Evolutionary conservation across 2,888 invertebrate species (phyloP).

Genomic region (Orthosia gracilis): DNA sequence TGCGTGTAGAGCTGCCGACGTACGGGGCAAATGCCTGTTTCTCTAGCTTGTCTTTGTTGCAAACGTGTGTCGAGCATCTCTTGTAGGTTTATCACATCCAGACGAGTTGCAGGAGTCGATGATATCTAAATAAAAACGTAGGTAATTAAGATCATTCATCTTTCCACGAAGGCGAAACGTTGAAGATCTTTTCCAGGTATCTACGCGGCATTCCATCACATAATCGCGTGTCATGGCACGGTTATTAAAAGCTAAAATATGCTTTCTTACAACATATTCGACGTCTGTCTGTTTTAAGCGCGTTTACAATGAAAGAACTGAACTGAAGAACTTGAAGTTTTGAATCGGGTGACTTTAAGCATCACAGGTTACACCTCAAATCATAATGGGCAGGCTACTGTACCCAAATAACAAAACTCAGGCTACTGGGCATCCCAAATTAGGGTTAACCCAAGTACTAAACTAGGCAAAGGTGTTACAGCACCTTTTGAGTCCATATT

Average conservation of each 20-base stretch:
- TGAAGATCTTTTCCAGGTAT: neutral
- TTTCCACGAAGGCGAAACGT: neutral
- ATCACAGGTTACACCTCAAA: neutral
- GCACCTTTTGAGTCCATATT: constrained; percentile 96
- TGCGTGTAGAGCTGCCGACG: constrained; percentile 98
- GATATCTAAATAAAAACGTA: constrained; percentile 93
- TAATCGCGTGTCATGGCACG: constrained; percentile 19
- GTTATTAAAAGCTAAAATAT: constrained; percentile 7
- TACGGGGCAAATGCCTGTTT: constrained; percentile 99
- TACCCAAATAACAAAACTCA: neutral
- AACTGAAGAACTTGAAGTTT: neutral
- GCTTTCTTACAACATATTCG: constrained; percentile 4
- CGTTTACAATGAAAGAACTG: neutral
- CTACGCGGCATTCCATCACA: neutral
- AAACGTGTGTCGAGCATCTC: constrained; percentile 98
- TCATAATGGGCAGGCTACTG: too few relatives aligned
- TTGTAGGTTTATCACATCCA: constrained; percentile 99
- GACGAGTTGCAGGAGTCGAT: constrained; percentile 98
- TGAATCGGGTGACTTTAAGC: neutral
- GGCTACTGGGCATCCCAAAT: neutral
- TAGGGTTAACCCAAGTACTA: neutral
- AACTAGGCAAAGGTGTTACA: neutral
- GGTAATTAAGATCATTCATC: constrained; percentile 1
- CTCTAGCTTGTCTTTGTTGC: constrained; percentile 97
- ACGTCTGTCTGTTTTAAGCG: neutral